Conservation (phyloP, 1,140 invertebrate genomes). For the Drosophila sturtevanti region DNA sequence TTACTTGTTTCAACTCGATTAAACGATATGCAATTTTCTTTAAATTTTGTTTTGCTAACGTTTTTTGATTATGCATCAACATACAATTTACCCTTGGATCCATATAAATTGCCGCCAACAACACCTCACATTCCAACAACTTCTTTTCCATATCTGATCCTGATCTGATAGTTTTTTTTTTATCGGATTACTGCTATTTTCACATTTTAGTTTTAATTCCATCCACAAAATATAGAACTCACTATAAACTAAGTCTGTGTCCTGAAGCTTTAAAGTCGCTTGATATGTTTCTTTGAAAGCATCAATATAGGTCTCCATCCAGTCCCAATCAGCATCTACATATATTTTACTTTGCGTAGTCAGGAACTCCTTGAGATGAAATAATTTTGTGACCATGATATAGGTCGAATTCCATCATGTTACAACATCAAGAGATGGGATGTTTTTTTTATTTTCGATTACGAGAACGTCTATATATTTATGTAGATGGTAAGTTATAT, state of each 20-base stretch:
- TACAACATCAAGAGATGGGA: too few relatives aligned
- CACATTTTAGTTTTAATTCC: constrained; percentile 5
- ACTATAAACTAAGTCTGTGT: too few relatives aligned
- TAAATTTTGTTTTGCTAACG: background rate
- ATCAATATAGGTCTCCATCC: constrained; percentile 14
- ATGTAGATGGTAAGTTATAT: background rate
- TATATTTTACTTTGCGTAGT: too few relatives aligned
- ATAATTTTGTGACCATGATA: too few relatives aligned
- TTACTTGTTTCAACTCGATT: constrained; percentile 13
- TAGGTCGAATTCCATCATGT: too few relatives aligned
- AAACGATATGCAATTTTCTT: background rate
- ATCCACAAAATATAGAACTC: too few relatives aligned
- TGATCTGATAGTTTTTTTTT: background rate
- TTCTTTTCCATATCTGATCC: constrained; percentile 9
- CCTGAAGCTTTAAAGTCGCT: too few relatives aligned
- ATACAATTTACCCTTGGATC: background rate
- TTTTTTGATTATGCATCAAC: background rate
- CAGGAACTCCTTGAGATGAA: too few relatives aligned
- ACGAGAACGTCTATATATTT: too few relatives aligned
- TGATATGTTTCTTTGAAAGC: constrained; percentile 11
- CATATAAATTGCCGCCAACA: constrained; percentile 21
- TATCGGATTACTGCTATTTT: background rate
- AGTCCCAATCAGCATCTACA: too few relatives aligned
- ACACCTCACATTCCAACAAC: constrained; percentile 22
- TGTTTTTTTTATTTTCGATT: too few relatives aligned